Conservation (phyloP, 2,888 invertebrate genomes). For the Tethea ocularis region DNA sequence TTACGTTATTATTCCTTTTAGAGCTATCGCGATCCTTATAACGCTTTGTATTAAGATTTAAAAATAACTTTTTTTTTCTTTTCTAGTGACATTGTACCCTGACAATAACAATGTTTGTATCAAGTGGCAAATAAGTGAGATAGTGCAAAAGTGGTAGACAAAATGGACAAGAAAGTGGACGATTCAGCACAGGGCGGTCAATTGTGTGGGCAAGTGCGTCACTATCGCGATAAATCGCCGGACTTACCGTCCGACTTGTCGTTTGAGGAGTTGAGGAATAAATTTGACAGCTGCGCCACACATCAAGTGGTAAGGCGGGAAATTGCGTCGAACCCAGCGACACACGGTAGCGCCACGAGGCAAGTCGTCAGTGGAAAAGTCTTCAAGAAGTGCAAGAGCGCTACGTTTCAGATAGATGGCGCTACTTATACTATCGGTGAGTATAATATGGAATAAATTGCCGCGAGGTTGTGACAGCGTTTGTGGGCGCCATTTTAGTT, state of each 20-base stretch:
- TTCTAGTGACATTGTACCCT: constrained; percentile 34
- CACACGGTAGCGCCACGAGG: constrained; percentile 77
- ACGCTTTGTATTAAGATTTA: no score
- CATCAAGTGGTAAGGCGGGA: constrained; percentile 59
- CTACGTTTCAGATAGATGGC: constrained; percentile 93
- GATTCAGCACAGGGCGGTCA: constrained; percentile 52
- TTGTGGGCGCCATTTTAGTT: constrained; percentile 24
- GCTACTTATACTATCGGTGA: constrained; percentile 94
- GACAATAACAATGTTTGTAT: constrained; percentile 18
- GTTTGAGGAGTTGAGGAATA: constrained; percentile 74
- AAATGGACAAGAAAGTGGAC: constrained; percentile 63
- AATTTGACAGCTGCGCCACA: constrained; percentile 73
- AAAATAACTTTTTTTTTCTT: constrained; percentile 14
- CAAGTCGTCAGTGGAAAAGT: constrained; percentile 83
- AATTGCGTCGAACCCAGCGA: constrained; percentile 73
- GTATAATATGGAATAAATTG: constrained; percentile 38
- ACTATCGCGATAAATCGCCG: constrained; percentile 57
- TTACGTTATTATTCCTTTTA: no score
- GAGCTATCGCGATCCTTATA: no score
- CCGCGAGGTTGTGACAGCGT: neutral
- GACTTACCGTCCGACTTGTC: constrained; percentile 66
- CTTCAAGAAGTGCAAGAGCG: constrained; percentile 93
- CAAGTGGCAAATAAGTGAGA: constrained; percentile 34
- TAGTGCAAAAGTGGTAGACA: constrained; percentile 45
- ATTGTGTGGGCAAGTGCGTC: constrained; percentile 70